A percentile compares a stretch with the other conserved stretches of the same genome.
Evolutionary conservation across 2,797 vertebrate species (phyloP).

Genomic region (Lagodon rhomboides): DNA sequence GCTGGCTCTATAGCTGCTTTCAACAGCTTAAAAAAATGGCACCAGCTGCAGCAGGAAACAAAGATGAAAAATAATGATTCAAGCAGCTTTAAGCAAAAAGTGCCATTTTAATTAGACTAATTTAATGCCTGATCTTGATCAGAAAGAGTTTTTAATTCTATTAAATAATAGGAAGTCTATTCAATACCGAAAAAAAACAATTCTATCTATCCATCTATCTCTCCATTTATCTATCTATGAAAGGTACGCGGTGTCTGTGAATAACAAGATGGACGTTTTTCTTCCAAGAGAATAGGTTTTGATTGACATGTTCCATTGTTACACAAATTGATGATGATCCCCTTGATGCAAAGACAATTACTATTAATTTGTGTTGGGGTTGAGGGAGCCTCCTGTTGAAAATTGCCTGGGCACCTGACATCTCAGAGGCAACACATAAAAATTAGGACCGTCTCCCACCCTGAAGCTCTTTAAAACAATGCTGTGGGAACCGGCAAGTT

Average conservation of each 20-base stretch:
- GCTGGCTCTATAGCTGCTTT: not conserved
- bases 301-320: slow-evolving; percentile 67
- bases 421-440: slow-evolving; percentile 64
- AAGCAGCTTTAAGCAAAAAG: not conserved
- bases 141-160: slow-evolving; percentile 8
- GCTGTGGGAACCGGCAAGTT: slow-evolving; percentile 75
- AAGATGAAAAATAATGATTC: not conserved
- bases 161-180: not conserved
- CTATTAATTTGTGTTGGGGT: slow-evolving; percentile 73
- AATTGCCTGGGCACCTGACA: slow-evolving; percentile 68
- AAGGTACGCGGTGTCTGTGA: slow-evolving; percentile 22
- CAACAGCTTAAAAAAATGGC: not conserved
- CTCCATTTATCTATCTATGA: slow-evolving; percentile 3
- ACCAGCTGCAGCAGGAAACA: not conserved
- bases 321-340: slow-evolving; percentile 69
- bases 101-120: slow-evolving; percentile 1
- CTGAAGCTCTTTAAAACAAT: slow-evolving; percentile 70
- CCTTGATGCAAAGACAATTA: slow-evolving; percentile 65
- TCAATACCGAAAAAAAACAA: not conserved
- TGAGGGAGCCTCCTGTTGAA: slow-evolving; percentile 61
- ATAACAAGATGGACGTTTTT: slow-evolving; percentile 48
- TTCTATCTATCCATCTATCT: no score
- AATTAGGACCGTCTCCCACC: slow-evolving; percentile 58
- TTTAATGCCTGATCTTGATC: slow-evolving; percentile 1
- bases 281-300: slow-evolving; percentile 43